These are phyloP conservation scores for Tragelaphus scriptus DNA, from an alignment of 2,113 vertebrate species.

Conservation along the genomic window DNA sequence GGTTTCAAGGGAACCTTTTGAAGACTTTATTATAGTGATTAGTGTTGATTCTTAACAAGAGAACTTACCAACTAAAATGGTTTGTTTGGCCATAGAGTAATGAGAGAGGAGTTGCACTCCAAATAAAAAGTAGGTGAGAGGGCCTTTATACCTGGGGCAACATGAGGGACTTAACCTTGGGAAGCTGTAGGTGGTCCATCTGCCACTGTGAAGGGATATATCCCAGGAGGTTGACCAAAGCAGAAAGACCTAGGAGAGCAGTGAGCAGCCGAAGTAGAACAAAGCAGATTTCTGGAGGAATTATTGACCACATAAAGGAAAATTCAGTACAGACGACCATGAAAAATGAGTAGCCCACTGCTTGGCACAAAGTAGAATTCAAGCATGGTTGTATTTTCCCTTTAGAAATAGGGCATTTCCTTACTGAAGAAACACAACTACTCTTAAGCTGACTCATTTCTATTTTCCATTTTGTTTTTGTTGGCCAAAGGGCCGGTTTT, in stretches of 20 bases:
- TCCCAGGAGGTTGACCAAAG: not conserved
- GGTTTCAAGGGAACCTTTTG: not conserved
- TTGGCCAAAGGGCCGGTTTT: not conserved
- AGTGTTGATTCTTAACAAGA: not conserved
- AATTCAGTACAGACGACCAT: not conserved
- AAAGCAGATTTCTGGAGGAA: not conserved
- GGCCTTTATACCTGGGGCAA: not conserved
- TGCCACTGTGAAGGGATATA: not conserved
- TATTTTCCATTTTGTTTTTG: not conserved
- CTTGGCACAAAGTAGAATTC: not conserved
- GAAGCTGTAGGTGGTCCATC: not conserved
- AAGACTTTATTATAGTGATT: not conserved
- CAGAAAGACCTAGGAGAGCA: not conserved
- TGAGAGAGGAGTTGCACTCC: not conserved
- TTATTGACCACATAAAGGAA: not conserved
- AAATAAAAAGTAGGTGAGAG: not conserved
- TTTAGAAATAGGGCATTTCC: not conserved
- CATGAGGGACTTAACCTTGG: not conserved
- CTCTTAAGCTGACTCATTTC: not conserved
- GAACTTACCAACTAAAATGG: not conserved
- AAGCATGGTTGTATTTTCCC: not conserved
- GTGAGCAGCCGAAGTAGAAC: fast-evolving
- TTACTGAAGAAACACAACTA: not conserved
- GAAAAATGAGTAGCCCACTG: not conserved
- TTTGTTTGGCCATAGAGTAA: not conserved